Evolutionary conservation across 1,140 invertebrate genomes (phyloP).

Genomic region (Cepaea nemoralis): DNA sequence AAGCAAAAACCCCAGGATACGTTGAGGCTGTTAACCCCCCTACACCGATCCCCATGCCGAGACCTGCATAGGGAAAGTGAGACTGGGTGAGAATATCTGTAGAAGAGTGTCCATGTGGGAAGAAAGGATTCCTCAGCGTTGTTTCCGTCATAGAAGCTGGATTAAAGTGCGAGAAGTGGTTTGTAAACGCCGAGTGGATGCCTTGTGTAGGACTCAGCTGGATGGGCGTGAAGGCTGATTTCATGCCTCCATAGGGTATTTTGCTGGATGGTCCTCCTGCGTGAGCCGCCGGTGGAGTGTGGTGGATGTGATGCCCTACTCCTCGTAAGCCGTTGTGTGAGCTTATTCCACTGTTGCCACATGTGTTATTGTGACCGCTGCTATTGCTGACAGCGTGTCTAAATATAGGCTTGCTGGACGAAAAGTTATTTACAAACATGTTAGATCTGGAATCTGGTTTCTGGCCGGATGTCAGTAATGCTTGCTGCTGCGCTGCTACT

Average conservation of each 20-base stretch:
- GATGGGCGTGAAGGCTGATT: constrained; percentile 70
- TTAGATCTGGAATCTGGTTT: constrained; percentile 13
- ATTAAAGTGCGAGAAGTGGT: constrained; percentile 56
- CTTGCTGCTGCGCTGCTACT: constrained; percentile 56
- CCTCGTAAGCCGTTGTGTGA: constrained; percentile 4
- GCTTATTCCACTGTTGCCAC: constrained; percentile 22
- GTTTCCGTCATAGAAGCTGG: constrained; percentile 44
- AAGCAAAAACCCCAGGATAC: constrained; percentile 52
- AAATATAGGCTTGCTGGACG: not conserved
- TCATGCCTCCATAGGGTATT: constrained; percentile 53
- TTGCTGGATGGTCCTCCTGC: constrained; percentile 29
- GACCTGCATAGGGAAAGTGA: constrained; percentile 51
- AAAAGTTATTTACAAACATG: constrained; percentile 36
- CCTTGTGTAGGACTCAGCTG: constrained; percentile 45
- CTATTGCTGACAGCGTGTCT: not conserved
- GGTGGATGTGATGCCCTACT: constrained; percentile 2
- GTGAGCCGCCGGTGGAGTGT: constrained; percentile 13
- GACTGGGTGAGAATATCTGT: constrained; percentile 43
- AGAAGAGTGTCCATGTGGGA: constrained; percentile 48
- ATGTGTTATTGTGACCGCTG: constrained; percentile 13
- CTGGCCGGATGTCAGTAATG: constrained; percentile 24
- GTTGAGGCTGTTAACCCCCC: constrained; percentile 40
- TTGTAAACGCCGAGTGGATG: constrained; percentile 67
- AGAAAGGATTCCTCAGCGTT: constrained; percentile 51
- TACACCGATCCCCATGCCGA: constrained; percentile 44